Conservation (phyloP, 1,140 invertebrate genomes). For the Aradophagus sp. region DNA sequence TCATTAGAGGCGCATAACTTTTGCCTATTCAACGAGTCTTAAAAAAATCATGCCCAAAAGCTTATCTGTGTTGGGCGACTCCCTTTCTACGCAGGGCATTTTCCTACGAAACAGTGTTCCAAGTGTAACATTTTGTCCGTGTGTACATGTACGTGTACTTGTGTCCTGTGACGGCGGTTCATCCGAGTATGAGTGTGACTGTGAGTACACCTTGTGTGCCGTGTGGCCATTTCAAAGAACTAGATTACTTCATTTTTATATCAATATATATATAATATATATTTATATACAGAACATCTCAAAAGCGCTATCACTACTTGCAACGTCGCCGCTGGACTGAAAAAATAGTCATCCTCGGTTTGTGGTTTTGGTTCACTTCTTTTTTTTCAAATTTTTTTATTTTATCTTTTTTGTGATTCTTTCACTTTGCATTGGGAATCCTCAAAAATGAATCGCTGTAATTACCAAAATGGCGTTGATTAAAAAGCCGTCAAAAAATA, state of each 20-base stretch:
- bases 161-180: too few relatives aligned
- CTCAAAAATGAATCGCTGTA: too few relatives aligned
- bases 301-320: slow-evolving; percentile 19
- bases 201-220: neutral
- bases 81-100: slow-evolving; percentile 55
- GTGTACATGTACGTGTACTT: slow-evolving; percentile 17
- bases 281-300: slow-evolving; percentile 44
- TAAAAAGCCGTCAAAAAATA: too few relatives aligned
- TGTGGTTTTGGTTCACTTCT: neutral
- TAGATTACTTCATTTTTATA: slow-evolving; percentile 64
- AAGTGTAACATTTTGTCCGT: slow-evolving; percentile 50
- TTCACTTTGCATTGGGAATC: too few relatives aligned
- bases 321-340: neutral
- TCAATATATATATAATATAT: slow-evolving; percentile 64
- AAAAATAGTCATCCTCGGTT: slow-evolving; percentile 6
- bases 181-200: too few relatives aligned
- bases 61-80: slow-evolving; percentile 43
- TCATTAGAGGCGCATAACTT: slow-evolving; percentile 49
- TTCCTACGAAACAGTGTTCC: slow-evolving; percentile 52
- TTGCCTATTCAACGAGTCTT: slow-evolving; percentile 52
- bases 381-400: too few relatives aligned
- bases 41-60: slow-evolving; percentile 56
- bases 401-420: too few relatives aligned
- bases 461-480: too few relatives aligned
- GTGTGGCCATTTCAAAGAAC: slow-evolving; percentile 58